Evolutionary conservation across 2,113 vertebrate species (phyloP).

Genomic region (Conger conger): DNA sequence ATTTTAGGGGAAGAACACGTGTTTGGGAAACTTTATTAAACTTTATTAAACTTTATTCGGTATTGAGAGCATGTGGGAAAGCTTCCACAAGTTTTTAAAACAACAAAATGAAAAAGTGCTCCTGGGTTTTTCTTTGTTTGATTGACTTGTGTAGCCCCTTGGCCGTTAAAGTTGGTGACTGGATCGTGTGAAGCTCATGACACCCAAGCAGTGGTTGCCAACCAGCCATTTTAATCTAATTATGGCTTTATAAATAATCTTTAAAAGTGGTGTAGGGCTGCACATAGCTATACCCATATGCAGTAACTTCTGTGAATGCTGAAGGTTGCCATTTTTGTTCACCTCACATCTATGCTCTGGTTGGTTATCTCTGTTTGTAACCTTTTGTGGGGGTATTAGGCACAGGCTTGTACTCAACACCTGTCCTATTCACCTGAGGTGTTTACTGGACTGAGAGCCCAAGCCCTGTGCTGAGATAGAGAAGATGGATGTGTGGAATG

Average conservation of each 20-base stretch:
- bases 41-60: neutral
- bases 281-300: neutral
- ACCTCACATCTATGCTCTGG: neutral
- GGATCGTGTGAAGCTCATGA: neutral
- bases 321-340: neutral
- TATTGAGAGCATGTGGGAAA: neutral
- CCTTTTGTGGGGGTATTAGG: neutral
- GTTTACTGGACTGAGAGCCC: neutral
- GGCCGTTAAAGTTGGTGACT: neutral
- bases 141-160: neutral
- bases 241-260: neutral
- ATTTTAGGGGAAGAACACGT: neutral
- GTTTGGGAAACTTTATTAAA: neutral
- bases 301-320: neutral
- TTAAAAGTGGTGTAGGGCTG: neutral
- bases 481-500: neutral
- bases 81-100: constrained; percentile 1
- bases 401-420: neutral
- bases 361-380: neutral
- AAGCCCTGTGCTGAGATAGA: neutral
- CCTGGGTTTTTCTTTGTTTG: neutral
- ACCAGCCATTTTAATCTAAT: neutral
- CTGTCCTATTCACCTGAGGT: neutral
- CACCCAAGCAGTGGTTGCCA: neutral
- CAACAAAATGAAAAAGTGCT: neutral